phyloP scores from a whole-genome alignment of 2,113 vertebrate species.

The Rhombomys opimus region DNA sequence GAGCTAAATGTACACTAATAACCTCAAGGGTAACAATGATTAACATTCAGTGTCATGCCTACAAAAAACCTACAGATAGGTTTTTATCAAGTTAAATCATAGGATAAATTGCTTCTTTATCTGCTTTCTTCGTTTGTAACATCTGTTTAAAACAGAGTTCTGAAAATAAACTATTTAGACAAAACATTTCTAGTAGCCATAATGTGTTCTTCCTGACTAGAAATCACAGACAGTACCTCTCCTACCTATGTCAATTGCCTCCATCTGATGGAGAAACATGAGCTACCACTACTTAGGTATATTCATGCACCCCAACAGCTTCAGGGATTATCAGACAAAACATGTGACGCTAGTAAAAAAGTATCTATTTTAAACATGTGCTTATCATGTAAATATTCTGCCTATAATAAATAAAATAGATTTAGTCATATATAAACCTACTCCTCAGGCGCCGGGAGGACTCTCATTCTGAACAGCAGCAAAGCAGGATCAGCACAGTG shows the following conservation, averaged over 20 bases:
- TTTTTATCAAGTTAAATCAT: constrained; percentile 45
- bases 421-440: neutral
- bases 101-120: neutral
- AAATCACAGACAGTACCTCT: neutral
- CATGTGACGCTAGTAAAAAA: neutral
- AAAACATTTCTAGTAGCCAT: neutral
- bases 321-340: neutral
- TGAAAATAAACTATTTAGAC: neutral
- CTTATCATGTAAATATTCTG: neutral
- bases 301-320: neutral
- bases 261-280: neutral
- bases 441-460: too few relatives aligned
- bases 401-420: neutral
- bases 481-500: too few relatives aligned
- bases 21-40: neutral
- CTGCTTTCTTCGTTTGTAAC: constrained; percentile 1
- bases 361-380: neutral
- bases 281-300: neutral
- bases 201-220: neutral
- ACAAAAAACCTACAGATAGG: neutral
- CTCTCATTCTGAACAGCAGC: too few relatives aligned
- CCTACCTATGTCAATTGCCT: neutral
- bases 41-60: neutral
- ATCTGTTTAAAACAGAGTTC: neutral
- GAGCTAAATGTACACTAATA: neutral